A percentile compares a stretch with the other conserved stretches of the same genome.
Conservation (phyloP, 2,113 vertebrate species). For the Pelodiscus sinensis region DNA sequence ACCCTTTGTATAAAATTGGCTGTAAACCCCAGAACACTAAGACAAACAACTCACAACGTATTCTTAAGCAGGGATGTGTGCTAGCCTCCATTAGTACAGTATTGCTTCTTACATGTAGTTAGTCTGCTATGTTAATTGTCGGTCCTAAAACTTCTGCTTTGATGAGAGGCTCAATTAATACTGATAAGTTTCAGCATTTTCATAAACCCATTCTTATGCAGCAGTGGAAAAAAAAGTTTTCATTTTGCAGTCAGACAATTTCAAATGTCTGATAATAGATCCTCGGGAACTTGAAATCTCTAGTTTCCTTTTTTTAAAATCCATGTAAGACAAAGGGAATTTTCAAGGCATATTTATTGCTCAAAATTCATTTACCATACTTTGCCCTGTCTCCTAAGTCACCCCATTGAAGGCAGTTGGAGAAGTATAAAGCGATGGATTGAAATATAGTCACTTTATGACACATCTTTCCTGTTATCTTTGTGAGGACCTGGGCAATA, state of each 20-base stretch:
- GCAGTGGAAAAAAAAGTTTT: slow-evolving; percentile 1
- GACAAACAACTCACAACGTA: not conserved
- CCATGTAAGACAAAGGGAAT: slow-evolving; percentile 17
- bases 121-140: not conserved
- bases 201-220: not conserved
- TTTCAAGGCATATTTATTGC: not conserved
- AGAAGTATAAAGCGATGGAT: slow-evolving; percentile 33
- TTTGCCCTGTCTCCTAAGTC: slow-evolving; percentile 46
- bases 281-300: slow-evolving; percentile 57
- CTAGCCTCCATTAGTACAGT: not conserved
- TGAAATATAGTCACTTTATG: slow-evolving; percentile 28
- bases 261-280: slow-evolving; percentile 47
- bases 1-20: not conserved
- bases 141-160: not conserved
- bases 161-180: not conserved
- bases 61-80: not conserved
- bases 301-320: not conserved
- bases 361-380: slow-evolving; percentile 59
- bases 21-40: not conserved
- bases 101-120: not conserved
- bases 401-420: too few species aligned
- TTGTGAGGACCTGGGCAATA: slow-evolving; percentile 34
- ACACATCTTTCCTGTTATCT: slow-evolving; percentile 54
- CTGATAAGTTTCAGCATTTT: slow-evolving; percentile 46
- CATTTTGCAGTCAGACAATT: slow-evolving; percentile 11